Conservation (phyloP, 2,888 invertebrate genomes). For the Trypoxylon attenuatum region DNA sequence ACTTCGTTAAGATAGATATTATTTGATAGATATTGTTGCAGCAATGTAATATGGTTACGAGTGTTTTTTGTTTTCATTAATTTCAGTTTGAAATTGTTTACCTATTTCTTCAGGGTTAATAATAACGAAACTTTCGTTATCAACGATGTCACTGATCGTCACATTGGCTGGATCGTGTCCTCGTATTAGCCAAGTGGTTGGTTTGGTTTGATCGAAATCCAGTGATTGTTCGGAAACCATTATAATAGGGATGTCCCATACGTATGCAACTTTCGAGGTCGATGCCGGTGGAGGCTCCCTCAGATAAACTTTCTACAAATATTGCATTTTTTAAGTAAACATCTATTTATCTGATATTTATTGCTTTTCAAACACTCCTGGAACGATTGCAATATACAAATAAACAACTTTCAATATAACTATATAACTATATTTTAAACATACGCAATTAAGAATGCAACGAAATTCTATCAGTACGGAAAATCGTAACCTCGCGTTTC, state of each 20-base stretch:
- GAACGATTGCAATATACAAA: too few species aligned
- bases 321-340: background rate
- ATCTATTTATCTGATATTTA: background rate
- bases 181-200: slow-evolving; percentile 81
- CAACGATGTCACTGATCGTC: slow-evolving; percentile 77
- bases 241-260: slow-evolving; percentile 86
- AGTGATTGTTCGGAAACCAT: slow-evolving; percentile 78
- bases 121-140: slow-evolving; percentile 81
- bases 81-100: slow-evolving; percentile 62
- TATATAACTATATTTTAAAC: too few species aligned
- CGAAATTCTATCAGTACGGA: too few species aligned
- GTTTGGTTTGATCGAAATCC: slow-evolving; percentile 78
- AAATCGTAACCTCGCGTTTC: too few species aligned
- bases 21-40: too few species aligned
- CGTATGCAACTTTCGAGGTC: slow-evolving; percentile 78
- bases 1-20: too few species aligned
- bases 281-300: slow-evolving; percentile 81
- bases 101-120: slow-evolving; percentile 91
- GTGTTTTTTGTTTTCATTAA: too few species aligned
- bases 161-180: slow-evolving; percentile 74
- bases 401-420: too few species aligned
- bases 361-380: too few species aligned
- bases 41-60: too few species aligned
- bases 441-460: too few species aligned
- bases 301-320: slow-evolving; percentile 80